A percentile compares a stretch with the other conserved stretches of the same genome.
Conservation (phyloP, 2,113 vertebrate species). For the Oxyruncus cristatus region DNA sequence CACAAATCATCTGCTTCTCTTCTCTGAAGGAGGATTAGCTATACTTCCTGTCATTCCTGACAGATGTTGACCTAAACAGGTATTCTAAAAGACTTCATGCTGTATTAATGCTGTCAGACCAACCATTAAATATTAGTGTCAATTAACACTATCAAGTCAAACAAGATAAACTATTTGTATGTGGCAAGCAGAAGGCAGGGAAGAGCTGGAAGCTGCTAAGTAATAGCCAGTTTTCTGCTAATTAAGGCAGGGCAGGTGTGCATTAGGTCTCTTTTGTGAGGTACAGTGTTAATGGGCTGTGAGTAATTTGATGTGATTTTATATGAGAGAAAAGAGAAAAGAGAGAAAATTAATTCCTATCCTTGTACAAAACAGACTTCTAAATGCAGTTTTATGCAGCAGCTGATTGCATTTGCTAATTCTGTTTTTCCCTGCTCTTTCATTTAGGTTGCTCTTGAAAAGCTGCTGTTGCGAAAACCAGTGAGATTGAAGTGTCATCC, state of each 20-base stretch:
- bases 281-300: background rate
- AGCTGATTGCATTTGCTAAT: slow-evolving; percentile 7
- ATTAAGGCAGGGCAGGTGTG: background rate
- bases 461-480: slow-evolving; percentile 79
- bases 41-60: background rate
- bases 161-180: background rate
- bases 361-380: background rate
- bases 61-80: background rate
- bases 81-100: background rate
- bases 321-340: background rate
- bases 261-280: background rate
- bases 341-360: background rate
- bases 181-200: background rate
- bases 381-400: background rate
- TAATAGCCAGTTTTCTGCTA: background rate
- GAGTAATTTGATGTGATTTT: background rate
- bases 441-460: slow-evolving; percentile 81
- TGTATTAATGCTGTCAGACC: background rate
- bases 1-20: background rate
- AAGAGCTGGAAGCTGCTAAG: background rate
- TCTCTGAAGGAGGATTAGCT: background rate
- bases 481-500: slow-evolving; percentile 78
- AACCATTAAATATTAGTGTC: background rate
- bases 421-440: background rate
- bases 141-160: background rate